Percentiles rank a stretch among this genome's conserved stretches.
phyloP scores from a whole-genome alignment of 2,113 vertebrate genomes.

The Tylochromis polylepis region DNA sequence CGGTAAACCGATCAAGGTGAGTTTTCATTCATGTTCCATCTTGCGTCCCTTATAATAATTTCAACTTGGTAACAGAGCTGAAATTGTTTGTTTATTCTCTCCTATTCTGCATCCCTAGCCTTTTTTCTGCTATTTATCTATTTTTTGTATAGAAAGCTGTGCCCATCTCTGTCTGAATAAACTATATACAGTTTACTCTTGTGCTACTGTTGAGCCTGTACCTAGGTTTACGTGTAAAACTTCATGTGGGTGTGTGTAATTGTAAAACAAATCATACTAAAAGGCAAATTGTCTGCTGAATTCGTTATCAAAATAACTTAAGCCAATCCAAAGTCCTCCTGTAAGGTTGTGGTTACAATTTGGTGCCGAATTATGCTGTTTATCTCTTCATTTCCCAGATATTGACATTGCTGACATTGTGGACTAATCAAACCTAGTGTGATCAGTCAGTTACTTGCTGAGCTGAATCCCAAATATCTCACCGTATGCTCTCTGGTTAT shows the following conservation, averaged over 20 bases:
- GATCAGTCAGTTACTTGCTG: background rate
- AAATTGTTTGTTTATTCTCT: background rate
- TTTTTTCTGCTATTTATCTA: background rate
- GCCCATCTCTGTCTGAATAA: background rate
- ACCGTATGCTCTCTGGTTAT: background rate
- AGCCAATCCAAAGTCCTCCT: background rate
- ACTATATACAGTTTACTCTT: background rate
- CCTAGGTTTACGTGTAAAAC: background rate
- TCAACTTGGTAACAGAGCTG: background rate
- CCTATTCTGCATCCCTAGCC: background rate
- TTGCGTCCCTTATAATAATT: background rate
- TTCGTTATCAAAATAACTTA: background rate
- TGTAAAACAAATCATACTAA: background rate
- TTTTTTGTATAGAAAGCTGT: background rate
- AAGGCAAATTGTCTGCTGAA: background rate
- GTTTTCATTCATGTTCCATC: background rate
- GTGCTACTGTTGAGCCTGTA: background rate
- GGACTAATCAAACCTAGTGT: background rate
- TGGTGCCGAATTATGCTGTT: background rate
- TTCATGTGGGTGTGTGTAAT: background rate
- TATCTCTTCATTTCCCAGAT: background rate
- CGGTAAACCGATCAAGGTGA: constrained; percentile 93
- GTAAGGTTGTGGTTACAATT: background rate
- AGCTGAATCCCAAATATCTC: background rate
- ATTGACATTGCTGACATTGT: background rate